Evolutionary conservation across 2,888 invertebrate genomes (phyloP), one percentile per base, ranked within the genome.

Genomic region (Iphiclides podalirius): DNA sequence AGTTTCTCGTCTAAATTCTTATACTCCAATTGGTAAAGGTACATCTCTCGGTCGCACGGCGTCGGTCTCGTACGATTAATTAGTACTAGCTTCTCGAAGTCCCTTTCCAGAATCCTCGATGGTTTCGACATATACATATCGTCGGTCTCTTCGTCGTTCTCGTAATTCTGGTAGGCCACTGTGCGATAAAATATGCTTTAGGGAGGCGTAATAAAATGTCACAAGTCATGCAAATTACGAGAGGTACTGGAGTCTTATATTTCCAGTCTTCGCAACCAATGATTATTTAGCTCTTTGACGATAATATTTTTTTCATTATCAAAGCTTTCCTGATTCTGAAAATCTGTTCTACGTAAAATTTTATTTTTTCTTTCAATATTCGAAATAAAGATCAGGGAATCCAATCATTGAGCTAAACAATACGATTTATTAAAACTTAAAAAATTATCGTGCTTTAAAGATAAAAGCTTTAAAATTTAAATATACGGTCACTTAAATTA

Each of bases 41-140:
- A 86, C 68, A 91, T 89, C 73, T 95, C 93, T 72, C 95, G 91
- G 74, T 97, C 97, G 73, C 97, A 97, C 2, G 96, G 94, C 47
- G 95, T 94, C 0, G 95, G 95, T 36, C 94, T 90, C 0, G 96
- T 96, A 66, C 95, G 90, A 59, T 93, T 93, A 62, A 95, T 92
- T 41, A 92, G 83, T 1, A 94, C 90, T 6, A 91, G 79, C 54
- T 91, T 91, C 59, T 93, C 92, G 71, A 92, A 90, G 64, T 91
- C 83, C 60, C 91, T 77, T 64, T 93, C 90, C 60, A 88, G 69
- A 33, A 77, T 76, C 55, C 86, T 73, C 8, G 84, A 81, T 0
- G 86, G 72, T 67, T 76, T 80, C 52, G 80, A 87, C 66, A 75
- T 75, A 34, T 70, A 73, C 1, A 66, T 64, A 23, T 87, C 86